phyloP scores from a whole-genome alignment of 2,113 vertebrate genomes.

The Tupaia chinensis region DNA sequence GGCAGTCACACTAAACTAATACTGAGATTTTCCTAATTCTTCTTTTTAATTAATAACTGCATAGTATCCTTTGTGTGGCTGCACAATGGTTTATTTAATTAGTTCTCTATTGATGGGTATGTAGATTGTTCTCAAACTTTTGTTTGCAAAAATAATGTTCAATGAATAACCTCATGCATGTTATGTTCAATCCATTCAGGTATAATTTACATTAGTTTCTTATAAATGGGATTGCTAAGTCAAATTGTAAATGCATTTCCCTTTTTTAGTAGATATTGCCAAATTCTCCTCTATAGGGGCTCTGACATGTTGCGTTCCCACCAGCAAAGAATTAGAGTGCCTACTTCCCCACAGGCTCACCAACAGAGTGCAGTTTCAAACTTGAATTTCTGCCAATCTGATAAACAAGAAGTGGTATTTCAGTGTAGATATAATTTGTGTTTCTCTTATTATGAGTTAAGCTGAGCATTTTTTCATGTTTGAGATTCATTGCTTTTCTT shows the following conservation, averaged over 20 bases:
- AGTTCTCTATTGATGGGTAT: not conserved
- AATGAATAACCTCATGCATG: not conserved
- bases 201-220: slow-evolving; percentile 51
- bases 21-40: not conserved
- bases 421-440: slow-evolving; percentile 2
- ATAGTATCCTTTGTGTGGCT: not conserved
- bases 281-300: not conserved
- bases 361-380: slow-evolving; percentile 42
- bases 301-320: slow-evolving; percentile 4
- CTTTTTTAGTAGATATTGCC: slow-evolving; percentile 38
- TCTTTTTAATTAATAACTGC: not conserved
- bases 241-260: slow-evolving; percentile 28
- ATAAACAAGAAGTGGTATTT: slow-evolving; percentile 48
- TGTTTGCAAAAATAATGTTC: slow-evolving; percentile 45
- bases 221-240: slow-evolving; percentile 46
- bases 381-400: slow-evolving; percentile 42
- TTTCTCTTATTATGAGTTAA: slow-evolving; percentile 31
- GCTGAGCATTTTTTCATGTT: slow-evolving; percentile 36
- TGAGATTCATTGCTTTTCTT: slow-evolving; percentile 56
- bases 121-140: not conserved
- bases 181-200: slow-evolving; percentile 47
- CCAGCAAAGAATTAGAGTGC: not conserved
- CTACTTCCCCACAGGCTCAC: not conserved
- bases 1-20: not conserved
- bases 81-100: not conserved